Conservation (phyloP, 2,888 invertebrate genomes). For the Cancer borealis region DNA sequence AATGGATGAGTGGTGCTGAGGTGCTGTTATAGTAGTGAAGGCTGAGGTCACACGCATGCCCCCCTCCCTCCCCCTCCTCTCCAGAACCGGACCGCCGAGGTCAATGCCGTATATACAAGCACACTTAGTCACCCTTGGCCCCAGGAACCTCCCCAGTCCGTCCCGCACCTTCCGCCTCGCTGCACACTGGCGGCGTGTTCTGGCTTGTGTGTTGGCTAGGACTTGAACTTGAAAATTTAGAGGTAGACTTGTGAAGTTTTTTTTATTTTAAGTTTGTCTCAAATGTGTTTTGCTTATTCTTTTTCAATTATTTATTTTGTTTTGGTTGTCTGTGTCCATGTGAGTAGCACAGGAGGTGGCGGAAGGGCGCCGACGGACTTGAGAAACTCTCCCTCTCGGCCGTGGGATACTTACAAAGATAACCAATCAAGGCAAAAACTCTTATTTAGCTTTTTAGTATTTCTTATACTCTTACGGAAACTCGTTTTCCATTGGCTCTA, state of each 20-base stretch:
- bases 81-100: constrained; percentile 56
- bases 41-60: background rate
- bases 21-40: background rate
- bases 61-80: background rate
- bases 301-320: background rate
- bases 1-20: background rate
- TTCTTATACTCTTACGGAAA: constrained; percentile 44
- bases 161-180: constrained; percentile 1
- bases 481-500: constrained; percentile 72
- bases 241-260: background rate
- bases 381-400: constrained; percentile 44
- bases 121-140: constrained; percentile 56
- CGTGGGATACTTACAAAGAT: constrained; percentile 67
- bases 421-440: constrained; percentile 73
- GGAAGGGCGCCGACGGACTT: constrained; percentile 58
- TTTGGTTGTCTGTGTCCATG: background rate
- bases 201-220: background rate
- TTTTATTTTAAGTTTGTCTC: background rate
- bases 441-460: constrained; percentile 53
- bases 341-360: background rate
- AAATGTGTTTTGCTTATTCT: background rate
- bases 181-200: background rate
- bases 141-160: constrained; percentile 53
- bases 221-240: background rate
- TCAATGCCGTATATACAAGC: constrained; percentile 75